phyloP scores from a whole-genome alignment of 23 tunicate genomes.

The Halocynthia aurantium region DNA sequence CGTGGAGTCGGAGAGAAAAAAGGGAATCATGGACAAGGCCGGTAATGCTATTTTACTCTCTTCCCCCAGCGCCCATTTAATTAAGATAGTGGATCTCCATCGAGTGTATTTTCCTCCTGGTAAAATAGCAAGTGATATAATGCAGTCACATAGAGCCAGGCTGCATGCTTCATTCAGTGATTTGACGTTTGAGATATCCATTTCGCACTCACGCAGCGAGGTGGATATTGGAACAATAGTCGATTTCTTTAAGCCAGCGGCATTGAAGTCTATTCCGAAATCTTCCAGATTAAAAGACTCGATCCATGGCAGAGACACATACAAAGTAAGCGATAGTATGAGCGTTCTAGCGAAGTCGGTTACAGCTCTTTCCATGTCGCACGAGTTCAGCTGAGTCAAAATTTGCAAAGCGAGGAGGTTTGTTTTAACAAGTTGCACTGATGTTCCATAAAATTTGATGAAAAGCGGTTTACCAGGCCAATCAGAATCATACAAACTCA shows the following conservation, averaged over 20 bases:
- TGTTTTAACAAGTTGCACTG: neutral
- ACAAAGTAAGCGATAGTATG: neutral
- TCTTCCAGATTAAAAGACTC: conserved; percentile 41
- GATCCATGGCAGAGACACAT: conserved; percentile 46
- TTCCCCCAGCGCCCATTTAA: conserved; percentile 35
- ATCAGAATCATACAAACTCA: neutral
- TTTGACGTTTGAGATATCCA: neutral
- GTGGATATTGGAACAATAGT: conserved; percentile 12
- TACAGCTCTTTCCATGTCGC: neutral
- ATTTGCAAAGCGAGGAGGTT: neutral
- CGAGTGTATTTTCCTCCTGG: conserved; percentile 5
- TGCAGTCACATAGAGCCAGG: conserved; percentile 14
- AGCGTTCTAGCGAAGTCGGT: neutral
- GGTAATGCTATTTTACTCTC: neutral
- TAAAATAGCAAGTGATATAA: conserved; percentile 25
- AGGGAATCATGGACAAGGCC: conserved; percentile 10
- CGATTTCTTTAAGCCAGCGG: conserved; percentile 16
- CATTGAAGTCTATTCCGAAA: conserved; percentile 15
- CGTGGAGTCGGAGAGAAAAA: conserved; percentile 3
- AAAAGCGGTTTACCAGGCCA: neutral
- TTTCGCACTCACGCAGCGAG: neutral
- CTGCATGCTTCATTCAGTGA: neutral
- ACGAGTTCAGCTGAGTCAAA: neutral
- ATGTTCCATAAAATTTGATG: neutral
- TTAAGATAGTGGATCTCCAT: conserved; percentile 42